Conservation (phyloP, 2,888 invertebrate species). For the Eugnorisma glareosa region DNA sequence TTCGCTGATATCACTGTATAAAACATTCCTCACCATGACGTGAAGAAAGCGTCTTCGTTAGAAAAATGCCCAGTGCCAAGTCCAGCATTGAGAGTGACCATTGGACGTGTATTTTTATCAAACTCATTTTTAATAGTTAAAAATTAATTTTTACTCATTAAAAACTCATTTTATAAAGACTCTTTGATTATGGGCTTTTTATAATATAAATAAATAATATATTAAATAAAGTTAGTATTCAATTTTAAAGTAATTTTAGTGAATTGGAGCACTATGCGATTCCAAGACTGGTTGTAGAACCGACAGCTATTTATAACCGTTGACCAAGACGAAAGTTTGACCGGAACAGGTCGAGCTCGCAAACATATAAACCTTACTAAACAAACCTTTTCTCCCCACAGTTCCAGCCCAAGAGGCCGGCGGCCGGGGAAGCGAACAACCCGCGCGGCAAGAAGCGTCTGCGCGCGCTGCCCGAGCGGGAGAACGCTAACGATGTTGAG, state of each 20-base stretch:
- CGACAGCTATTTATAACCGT: background rate
- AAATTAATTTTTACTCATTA: no score
- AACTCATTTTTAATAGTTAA: no score
- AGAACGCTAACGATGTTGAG: constrained; percentile 85
- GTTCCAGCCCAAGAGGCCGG: constrained; percentile 84
- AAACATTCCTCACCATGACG: no score
- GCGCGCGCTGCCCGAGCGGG: constrained; percentile 71
- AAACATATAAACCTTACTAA: background rate
- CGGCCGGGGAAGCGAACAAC: constrained; percentile 64
- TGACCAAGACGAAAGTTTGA: background rate
- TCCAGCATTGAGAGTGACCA: no score
- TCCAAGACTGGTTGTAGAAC: background rate
- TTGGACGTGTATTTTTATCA: background rate
- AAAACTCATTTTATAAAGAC: no score
- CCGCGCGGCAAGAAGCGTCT: constrained; percentile 80
- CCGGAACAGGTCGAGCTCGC: background rate
- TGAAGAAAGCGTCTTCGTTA: no score
- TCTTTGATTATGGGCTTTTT: no score
- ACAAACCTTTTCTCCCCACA: constrained; percentile 52
- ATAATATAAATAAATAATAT: no score
- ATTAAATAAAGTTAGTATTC: no score
- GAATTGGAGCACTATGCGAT: background rate
- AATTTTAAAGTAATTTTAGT: background rate
- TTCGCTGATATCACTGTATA: no score
- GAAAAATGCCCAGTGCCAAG: no score